phyloP scores from a whole-genome alignment of 2,113 vertebrate genomes.

The Capreolus pygargus region DNA sequence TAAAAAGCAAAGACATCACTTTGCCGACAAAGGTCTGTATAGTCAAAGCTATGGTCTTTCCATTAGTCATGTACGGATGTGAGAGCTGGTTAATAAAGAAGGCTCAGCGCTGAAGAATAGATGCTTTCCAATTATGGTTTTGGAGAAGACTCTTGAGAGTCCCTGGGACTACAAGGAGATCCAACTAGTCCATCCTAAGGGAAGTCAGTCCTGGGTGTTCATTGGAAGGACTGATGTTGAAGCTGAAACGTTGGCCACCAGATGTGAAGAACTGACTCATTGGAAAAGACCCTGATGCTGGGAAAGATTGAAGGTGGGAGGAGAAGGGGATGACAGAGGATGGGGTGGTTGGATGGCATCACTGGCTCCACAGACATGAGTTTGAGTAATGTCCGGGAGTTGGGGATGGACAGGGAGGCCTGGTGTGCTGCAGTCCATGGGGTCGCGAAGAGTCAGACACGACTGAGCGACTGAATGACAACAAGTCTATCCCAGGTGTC shows the following conservation, averaged over 20 bases:
- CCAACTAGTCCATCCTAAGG: neutral
- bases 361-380: fast-evolving
- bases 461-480: neutral
- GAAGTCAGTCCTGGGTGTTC: neutral
- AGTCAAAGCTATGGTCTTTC: neutral
- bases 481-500: neutral
- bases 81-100: neutral
- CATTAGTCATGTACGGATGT: neutral
- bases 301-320: neutral
- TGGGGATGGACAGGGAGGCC: neutral
- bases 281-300: neutral
- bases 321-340: neutral
- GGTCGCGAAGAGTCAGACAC: fast-evolving
- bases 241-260: neutral
- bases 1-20: neutral
- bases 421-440: neutral
- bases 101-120: neutral
- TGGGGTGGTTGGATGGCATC: neutral
- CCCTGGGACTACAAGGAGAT: neutral
- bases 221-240: neutral
- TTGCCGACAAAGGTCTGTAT: fast-evolving
- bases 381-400: neutral
- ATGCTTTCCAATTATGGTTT: neutral
- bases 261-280: neutral
- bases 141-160: neutral